These are phyloP conservation scores for Muscina levida DNA, from an alignment of 2,888 invertebrate species.

Conservation along the genomic window DNA sequence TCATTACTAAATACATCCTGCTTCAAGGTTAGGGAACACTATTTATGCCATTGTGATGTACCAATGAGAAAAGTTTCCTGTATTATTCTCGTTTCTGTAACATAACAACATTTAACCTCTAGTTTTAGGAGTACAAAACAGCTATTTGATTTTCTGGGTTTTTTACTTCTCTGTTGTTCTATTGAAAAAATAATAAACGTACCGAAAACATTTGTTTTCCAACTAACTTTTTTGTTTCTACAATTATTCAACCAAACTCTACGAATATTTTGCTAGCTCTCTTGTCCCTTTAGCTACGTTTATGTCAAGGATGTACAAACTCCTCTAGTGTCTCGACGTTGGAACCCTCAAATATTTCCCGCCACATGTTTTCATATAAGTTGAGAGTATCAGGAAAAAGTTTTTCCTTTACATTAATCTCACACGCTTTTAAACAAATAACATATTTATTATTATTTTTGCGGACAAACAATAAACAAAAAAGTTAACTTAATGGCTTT, in stretches of 20 bases:
- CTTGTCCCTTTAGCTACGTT: no score
- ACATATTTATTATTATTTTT: conserved; percentile 63
- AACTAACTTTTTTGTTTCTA: conserved; percentile 58
- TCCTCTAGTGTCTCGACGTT: conserved; percentile 3
- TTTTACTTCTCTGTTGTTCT: conserved; percentile 33
- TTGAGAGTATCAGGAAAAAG: conserved; percentile 44
- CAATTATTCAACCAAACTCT: conserved; percentile 18
- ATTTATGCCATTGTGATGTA: not conserved
- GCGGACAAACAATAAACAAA: conserved; percentile 52
- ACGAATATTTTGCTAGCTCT: not conserved
- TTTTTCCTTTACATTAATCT: conserved; percentile 64
- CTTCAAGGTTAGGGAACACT: not conserved
- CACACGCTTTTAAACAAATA: conserved; percentile 67
- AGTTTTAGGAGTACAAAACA: conserved; percentile 57
- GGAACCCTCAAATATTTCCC: conserved; percentile 59
- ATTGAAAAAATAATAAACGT: not conserved
- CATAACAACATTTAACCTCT: conserved; percentile 64
- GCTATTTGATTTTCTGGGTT: conserved; percentile 38
- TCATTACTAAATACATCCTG: not conserved
- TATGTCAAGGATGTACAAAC: not conserved
- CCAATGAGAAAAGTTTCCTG: not conserved
- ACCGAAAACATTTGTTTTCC: conserved; percentile 47
- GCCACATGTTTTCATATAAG: conserved; percentile 51
- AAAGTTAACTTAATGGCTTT: conserved; percentile 62
- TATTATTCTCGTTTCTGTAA: conserved; percentile 1